Percentiles rank a stretch among this genome's conserved stretches.
Evolutionary conservation across 2,888 invertebrate genomes (phyloP).

Genomic region (Papilio demoleus): DNA sequence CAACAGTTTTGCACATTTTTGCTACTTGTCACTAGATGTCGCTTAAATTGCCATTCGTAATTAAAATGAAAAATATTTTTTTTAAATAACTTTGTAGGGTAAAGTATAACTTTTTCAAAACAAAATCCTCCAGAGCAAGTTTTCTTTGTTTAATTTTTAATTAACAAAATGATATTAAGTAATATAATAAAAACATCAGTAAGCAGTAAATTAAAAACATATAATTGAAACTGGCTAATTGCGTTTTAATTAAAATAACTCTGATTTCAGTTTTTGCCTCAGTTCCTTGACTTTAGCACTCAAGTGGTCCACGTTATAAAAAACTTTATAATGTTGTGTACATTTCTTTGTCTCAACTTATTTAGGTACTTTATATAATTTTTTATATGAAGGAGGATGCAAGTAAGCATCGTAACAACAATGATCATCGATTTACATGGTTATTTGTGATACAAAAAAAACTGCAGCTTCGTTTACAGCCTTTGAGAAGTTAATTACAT

Average conservation of each 20-base stretch:
- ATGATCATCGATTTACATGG: too few species aligned
- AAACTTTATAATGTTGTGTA: background rate
- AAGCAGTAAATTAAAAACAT: background rate
- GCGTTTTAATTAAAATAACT: background rate
- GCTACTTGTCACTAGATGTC: background rate
- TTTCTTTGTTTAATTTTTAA: too few species aligned
- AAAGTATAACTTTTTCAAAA: too few species aligned
- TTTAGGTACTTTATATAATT: background rate
- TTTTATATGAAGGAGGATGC: too few species aligned
- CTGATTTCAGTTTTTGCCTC: background rate
- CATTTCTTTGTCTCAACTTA: background rate
- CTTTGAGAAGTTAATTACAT: too few species aligned
- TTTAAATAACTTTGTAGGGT: too few species aligned
- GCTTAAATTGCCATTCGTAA: background rate
- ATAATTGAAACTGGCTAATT: background rate
- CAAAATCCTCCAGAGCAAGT: too few species aligned
- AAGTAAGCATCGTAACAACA: too few species aligned
- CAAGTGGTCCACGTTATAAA: background rate
- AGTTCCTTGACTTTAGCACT: conserved; percentile 4
- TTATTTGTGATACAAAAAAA: too few species aligned
- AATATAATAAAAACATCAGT: background rate
- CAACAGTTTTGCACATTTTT: background rate
- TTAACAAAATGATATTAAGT: background rate
- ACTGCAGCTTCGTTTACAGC: too few species aligned
- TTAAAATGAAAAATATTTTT: too few species aligned